Percentiles rank a stretch among this genome's conserved stretches.
phyloP scores from a whole-genome alignment of 2,888 invertebrate genomes.

The Anodontia alba region DNA sequence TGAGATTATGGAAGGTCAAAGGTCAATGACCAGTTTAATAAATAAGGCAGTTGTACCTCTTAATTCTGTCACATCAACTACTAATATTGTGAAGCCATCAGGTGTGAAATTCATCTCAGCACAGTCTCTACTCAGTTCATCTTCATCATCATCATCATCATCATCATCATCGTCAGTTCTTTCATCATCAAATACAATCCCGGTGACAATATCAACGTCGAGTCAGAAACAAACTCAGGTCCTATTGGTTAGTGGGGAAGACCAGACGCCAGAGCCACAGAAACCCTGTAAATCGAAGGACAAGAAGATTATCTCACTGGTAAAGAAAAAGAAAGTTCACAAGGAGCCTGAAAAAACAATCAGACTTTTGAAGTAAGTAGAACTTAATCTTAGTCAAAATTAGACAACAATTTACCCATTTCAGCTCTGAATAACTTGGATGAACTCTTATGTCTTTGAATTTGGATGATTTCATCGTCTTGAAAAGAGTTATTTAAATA shows the following conservation, averaged over 20 bases:
- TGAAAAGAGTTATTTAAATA: no score
- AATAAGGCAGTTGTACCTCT: neutral
- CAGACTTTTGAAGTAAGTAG: slow-evolving; percentile 46
- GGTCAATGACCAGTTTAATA: slow-evolving; percentile 44
- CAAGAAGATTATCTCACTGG: slow-evolving; percentile 54
- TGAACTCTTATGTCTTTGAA: no score
- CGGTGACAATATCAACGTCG: slow-evolving; percentile 44
- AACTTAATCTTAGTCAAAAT: no score
- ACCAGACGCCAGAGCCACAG: neutral
- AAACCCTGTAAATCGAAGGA: neutral
- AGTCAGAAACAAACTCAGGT: slow-evolving; percentile 42
- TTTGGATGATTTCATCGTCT: no score
- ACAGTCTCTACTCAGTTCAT: neutral
- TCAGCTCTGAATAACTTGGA: no score
- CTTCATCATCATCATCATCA: slow-evolving; percentile 3
- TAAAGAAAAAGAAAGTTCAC: slow-evolving; percentile 43
- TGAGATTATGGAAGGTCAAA: slow-evolving; percentile 22
- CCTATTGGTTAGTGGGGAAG: slow-evolving; percentile 40
- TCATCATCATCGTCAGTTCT: neutral
- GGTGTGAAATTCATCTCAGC: neutral
- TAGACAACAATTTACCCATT: no score
- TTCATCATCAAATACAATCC: slow-evolving; percentile 10
- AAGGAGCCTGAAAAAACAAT: slow-evolving; percentile 35
- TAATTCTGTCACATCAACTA: neutral
- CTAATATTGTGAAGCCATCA: neutral